Evolutionary conservation across 1,140 invertebrate species (phyloP).

Genomic region (Trachymyrmex septentrionalis): DNA sequence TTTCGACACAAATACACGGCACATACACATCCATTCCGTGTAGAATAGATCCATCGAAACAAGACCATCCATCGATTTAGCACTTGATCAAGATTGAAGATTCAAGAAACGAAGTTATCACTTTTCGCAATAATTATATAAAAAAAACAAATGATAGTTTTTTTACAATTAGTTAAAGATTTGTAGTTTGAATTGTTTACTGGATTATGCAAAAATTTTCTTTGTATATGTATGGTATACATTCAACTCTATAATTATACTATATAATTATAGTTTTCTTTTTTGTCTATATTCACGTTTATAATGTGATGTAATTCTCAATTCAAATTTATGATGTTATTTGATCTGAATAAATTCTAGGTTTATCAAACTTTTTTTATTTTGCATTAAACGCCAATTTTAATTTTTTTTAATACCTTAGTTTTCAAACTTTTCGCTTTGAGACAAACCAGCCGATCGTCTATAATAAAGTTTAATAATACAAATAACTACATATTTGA

Average conservation of each 20-base stretch:
- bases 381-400: neutral
- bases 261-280: constrained; percentile 6
- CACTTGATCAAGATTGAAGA: neutral
- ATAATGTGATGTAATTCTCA: neutral
- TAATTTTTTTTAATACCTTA: neutral
- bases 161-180: neutral
- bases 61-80: neutral
- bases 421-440: neutral
- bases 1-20: constrained; percentile 32
- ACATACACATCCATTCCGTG: neutral
- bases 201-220: neutral
- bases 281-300: neutral
- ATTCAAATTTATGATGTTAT: neutral
- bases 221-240: neutral
- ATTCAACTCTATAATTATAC: neutral
- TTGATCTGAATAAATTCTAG: neutral
- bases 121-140: neutral
- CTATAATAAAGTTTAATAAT: neutral
- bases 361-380: neutral
- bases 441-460: neutral
- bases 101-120: neutral
- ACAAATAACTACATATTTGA: neutral
- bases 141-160: neutral
- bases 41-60: constrained; percentile 25
- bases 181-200: constrained; percentile 7